Percentiles rank a stretch among this genome's conserved stretches.
These are phyloP conservation scores for Trissoscelio sp. DNA, from an alignment of 2,888 invertebrate genomes.

Conservation along the genomic window DNA sequence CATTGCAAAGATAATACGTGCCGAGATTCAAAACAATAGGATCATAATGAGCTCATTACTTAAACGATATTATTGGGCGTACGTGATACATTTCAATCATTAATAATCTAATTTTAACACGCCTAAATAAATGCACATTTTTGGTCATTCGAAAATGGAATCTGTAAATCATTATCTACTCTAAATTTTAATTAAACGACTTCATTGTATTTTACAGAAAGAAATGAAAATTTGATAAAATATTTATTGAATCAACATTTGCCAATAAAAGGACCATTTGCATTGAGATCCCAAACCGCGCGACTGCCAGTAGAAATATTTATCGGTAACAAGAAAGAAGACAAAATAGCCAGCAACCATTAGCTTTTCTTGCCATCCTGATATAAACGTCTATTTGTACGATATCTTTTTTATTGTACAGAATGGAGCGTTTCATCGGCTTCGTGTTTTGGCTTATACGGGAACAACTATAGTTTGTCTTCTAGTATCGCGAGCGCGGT, in stretches of 20 bases:
- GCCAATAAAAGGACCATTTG: background rate
- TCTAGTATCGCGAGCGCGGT: constrained; percentile 53
- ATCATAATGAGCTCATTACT: constrained; percentile 17
- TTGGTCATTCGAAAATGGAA: no score
- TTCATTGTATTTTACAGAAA: no score
- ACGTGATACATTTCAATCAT: constrained; percentile 31
- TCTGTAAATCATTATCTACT: no score
- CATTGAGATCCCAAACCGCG: background rate
- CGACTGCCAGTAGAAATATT: constrained; percentile 19
- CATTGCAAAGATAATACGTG: constrained; percentile 22
- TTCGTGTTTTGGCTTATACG: constrained; percentile 63
- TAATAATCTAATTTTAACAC: constrained; percentile 27
- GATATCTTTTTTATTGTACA: constrained; percentile 48
- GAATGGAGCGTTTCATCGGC: constrained; percentile 38
- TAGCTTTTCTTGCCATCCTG: constrained; percentile 39
- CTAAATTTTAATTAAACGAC: no score
- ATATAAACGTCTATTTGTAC: constrained; percentile 62
- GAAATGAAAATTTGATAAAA: background rate
- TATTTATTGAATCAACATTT: background rate
- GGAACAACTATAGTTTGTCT: constrained; percentile 65
- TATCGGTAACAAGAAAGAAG: constrained; percentile 13
- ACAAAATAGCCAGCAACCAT: constrained; percentile 46
- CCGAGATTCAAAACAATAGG: constrained; percentile 14
- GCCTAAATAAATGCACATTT: no score
- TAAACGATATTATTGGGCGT: constrained; percentile 10